Evolutionary conservation across 2,797 vertebrate genomes (phyloP), one percentile per base, ranked within the genome.

Genomic region (Sebastes jordani): DNA sequence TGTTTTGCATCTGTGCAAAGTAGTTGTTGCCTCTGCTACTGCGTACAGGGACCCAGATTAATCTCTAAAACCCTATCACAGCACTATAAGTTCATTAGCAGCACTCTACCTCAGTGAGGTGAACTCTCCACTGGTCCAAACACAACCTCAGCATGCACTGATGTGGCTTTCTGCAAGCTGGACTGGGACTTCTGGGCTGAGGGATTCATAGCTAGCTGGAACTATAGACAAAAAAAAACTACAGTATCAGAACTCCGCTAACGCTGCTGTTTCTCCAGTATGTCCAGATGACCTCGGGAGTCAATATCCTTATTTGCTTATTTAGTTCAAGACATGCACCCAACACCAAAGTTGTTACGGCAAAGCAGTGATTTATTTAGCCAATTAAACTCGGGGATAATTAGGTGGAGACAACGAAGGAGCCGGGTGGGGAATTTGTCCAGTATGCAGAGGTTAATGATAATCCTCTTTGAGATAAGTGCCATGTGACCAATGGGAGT

Each of bases 381-480:
- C 93, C 89, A 94, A 94, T 94, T 94, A 95, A 93, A 93, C 68
- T 63, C 16, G 59, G 84, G 86, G 88, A 92, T 92, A 93, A 94
- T 93, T 90, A 92, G 88, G 76, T 87, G 74, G 78, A 85, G 86
- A 91, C 83, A 88, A 82, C 76, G 82, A 88, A 81, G 80, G 75
- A 87, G 74, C 56, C 36, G 36, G 82, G 66, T 74, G 62, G 83
- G 74, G 82, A 88, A 76, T 89, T 78, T 82, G 83, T 90, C 92
- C 85, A 88, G 86, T 81, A 91, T 82, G 81, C 83, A 91, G 88
- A 92, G 91, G 93, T 93, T 94, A 94, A 94, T 95, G 90, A 92
- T 93, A 90, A 93, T 89, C 84, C 86, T 88, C 89, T 86, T 78
- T 89, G 87, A 94, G 93, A 88, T 89, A 92, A 93, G 91, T 94